Percentiles rank a stretch among this genome's conserved stretches.
Conservation (phyloP, 2,797 vertebrate genomes). For the Parauchenoglanis ngamensis region DNA sequence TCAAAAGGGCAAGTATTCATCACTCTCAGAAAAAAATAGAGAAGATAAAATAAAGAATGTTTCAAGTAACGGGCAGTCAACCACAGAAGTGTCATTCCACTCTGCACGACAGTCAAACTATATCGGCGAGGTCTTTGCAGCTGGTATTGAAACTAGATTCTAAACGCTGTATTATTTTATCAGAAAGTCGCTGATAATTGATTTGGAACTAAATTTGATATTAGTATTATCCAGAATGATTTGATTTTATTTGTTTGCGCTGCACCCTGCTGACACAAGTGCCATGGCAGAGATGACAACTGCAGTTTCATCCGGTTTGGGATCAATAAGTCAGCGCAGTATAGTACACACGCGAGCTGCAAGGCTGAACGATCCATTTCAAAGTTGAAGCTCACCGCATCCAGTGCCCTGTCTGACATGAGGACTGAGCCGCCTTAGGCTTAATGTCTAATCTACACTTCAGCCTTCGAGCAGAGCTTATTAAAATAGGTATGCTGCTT, state of each 20-base stretch:
- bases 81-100: conserved; percentile 3
- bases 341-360: neutral
- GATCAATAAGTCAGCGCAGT: neutral
- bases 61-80: conserved; percentile 24
- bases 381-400: conserved; percentile 4
- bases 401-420: neutral
- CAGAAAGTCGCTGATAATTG: neutral
- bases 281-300: neutral
- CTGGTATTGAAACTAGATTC: neutral
- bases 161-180: neutral
- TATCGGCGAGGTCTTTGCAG: neutral
- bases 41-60: conserved; percentile 15
- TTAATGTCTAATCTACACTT: conserved; percentile 33
- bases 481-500: conserved; percentile 19
- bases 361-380: neutral
- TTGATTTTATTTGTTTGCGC: conserved; percentile 15
- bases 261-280: neutral
- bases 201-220: neutral
- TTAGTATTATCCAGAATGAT: neutral
- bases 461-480: conserved; percentile 31
- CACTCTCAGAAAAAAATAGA: neutral
- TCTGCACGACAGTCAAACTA: neutral
- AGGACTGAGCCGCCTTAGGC: conserved; percentile 14
- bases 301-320: neutral
- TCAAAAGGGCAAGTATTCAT: conserved; percentile 31